Percentiles rank a stretch among this genome's conserved stretches.
Conservation (phyloP, 2,888 invertebrate species). For the Caenorhabditis afra region DNA sequence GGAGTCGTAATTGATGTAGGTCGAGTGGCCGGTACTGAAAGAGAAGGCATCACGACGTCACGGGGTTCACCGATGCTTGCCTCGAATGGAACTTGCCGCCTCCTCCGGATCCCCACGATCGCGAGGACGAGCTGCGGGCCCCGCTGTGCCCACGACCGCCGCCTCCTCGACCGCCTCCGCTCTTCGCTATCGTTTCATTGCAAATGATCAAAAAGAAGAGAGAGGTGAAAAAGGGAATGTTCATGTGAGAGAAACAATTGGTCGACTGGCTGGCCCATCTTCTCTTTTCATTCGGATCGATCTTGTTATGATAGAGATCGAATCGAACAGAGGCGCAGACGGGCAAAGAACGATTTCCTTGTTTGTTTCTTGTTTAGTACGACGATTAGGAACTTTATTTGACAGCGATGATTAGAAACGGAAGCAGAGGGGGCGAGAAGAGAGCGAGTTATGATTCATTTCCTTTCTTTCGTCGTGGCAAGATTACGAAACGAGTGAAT, state of each 20-base stretch:
- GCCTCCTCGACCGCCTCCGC: slow-evolving; percentile 39
- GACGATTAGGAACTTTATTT: background rate
- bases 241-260: slow-evolving; percentile 23
- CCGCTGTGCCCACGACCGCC: slow-evolving; percentile 35
- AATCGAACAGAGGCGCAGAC: slow-evolving; percentile 25
- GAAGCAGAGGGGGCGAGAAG: background rate
- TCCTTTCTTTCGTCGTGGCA: background rate
- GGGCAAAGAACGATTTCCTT: slow-evolving; percentile 11
- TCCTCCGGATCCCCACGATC: slow-evolving; percentile 22
- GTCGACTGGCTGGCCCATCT: slow-evolving; percentile 5
- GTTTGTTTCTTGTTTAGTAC: slow-evolving; percentile 27
- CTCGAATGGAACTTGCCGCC: slow-evolving; percentile 19
- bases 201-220: slow-evolving; percentile 9
- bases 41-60: background rate
- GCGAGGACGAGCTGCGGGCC: slow-evolving; percentile 15
- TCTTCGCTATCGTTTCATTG: slow-evolving; percentile 33
- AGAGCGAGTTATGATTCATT: slow-evolving; percentile 12
- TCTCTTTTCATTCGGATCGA: slow-evolving; percentile 19
- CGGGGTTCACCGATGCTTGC: background rate
- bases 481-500: slow-evolving; percentile 4
- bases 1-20: slow-evolving; percentile 21
- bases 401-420: slow-evolving; percentile 1
- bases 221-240: slow-evolving; percentile 19
- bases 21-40: slow-evolving; percentile 25
- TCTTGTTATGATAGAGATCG: background rate